These are phyloP conservation scores for Mimumesa dahlbomi DNA, from an alignment of 2,888 invertebrate genomes.

Conservation along the genomic window DNA sequence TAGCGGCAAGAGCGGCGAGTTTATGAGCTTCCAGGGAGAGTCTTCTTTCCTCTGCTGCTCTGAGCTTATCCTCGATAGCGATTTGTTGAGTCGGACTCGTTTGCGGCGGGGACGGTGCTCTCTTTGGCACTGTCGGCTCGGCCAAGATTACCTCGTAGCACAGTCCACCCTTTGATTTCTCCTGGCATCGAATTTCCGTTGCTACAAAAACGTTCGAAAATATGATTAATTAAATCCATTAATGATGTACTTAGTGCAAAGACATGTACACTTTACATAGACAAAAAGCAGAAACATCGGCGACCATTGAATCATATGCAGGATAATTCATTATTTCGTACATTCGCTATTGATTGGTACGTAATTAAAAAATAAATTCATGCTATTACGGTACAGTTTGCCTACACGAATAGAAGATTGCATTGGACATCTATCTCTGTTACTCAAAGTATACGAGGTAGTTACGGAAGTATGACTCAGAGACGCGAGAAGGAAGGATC, in stretches of 20 bases:
- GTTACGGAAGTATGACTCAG: conserved; percentile 75
- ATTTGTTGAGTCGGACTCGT: conserved; percentile 88
- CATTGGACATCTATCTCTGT: conserved; percentile 9
- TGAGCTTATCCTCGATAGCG: conserved; percentile 94
- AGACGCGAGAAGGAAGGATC: conserved; percentile 74
- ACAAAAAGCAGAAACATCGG: too few relatives aligned
- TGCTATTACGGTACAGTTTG: neutral
- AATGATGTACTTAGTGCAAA: neutral
- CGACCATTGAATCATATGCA: too few relatives aligned
- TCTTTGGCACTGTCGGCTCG: conserved; percentile 87
- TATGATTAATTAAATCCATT: neutral
- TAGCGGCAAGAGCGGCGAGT: conserved; percentile 90
- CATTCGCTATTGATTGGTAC: neutral
- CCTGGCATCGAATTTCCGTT: conserved; percentile 95
- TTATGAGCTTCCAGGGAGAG: conserved; percentile 92
- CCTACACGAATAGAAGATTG: neutral
- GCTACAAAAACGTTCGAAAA: conserved; percentile 81
- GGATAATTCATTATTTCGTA: too few relatives aligned
- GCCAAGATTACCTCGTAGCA: conserved; percentile 96
- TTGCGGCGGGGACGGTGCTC: conserved; percentile 85
- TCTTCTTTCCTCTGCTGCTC: conserved; percentile 96
- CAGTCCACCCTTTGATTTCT: conserved; percentile 94
- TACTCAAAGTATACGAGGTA: conserved; percentile 16
- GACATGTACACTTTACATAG: neutral
- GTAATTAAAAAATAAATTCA: conserved; percentile 16